These are phyloP conservation scores for Cygnus olor DNA, from an alignment of 2,797 vertebrate species.

Conservation along the genomic window DNA sequence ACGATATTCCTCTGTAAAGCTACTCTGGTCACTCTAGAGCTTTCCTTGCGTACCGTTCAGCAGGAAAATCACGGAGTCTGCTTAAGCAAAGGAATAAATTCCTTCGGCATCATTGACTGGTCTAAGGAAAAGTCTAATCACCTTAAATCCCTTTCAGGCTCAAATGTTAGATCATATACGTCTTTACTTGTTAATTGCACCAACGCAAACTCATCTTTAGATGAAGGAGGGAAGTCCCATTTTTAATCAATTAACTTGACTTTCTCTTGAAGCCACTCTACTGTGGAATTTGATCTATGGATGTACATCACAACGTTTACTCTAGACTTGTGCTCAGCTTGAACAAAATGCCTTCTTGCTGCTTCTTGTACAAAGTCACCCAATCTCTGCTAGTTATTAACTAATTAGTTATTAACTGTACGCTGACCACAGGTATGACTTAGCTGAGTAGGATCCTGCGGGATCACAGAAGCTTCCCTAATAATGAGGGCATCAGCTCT, in stretches of 20 bases:
- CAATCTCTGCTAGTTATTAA: constrained; percentile 4
- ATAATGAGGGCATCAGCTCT: background rate
- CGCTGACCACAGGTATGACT: background rate
- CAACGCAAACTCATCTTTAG: background rate
- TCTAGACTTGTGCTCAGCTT: background rate
- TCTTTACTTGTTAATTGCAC: background rate
- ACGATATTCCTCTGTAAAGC: background rate
- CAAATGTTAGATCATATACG: background rate
- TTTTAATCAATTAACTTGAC: background rate
- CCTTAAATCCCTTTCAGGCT: background rate
- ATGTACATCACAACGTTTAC: background rate
- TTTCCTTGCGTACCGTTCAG: background rate
- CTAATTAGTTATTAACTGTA: background rate
- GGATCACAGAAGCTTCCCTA: background rate
- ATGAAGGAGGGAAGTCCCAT: background rate
- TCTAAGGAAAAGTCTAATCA: background rate
- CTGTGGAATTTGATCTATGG: background rate
- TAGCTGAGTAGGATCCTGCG: background rate
- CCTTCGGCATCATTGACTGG: fast-evolving
- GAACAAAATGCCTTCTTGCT: background rate
- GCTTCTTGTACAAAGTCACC: background rate
- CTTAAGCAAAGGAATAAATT: background rate
- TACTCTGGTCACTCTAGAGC: background rate
- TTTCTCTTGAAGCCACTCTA: background rate
- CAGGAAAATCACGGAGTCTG: background rate